Base-by-base conservation (phyloP, 2,797 vertebrate genomes). In the Menidia menidia region DNA sequence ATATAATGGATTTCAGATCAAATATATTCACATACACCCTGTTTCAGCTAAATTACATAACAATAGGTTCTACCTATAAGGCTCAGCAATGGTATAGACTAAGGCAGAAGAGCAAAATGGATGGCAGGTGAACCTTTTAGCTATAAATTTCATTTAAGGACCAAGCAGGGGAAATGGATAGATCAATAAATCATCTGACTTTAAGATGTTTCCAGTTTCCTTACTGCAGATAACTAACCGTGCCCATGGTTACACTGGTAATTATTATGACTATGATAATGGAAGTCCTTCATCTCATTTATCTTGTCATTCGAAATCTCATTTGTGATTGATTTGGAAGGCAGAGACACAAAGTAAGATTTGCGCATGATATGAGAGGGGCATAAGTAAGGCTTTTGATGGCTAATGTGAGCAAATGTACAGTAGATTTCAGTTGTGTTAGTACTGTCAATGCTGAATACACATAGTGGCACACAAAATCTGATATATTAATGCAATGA, bases 401-500 rank as follows among this genome's bases (percentile, higher is more conserved):
- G 18, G 48, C 16, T 18, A 55, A 6, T 54, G 4, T 39, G 7
- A 18, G 44, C 33, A 32, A n/a, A 33, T 14, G 4, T 2, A 4
- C 30, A 64, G 32, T 31, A 60, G 16, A 39, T 72, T 35, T 9
- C 15, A 18, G 31, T 15, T 53, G 16, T 62, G 19, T 68, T 33
- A 19, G 25, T 50, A 16, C 18, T 10, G 19, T 51, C 25, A 52
- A 52, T 31, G 25, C 10, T 68, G 35, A 16, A 33, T 41, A 3
- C 39, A 12, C 19, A 58, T 15, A 48, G 53, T 3, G n/a, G 50
- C 47, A 14, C 8, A 25, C 32, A 47, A 57, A 63, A 56, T 57
- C 18, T 13, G 8, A 55, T 67, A n/a, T 44, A 65, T 68, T 62
- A 4, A 59, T 76, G 59, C 45, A 69, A 62, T 77, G 31, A 73